phyloP scores from a whole-genome alignment of 2,888 invertebrate species.

The Beris chalybata region DNA sequence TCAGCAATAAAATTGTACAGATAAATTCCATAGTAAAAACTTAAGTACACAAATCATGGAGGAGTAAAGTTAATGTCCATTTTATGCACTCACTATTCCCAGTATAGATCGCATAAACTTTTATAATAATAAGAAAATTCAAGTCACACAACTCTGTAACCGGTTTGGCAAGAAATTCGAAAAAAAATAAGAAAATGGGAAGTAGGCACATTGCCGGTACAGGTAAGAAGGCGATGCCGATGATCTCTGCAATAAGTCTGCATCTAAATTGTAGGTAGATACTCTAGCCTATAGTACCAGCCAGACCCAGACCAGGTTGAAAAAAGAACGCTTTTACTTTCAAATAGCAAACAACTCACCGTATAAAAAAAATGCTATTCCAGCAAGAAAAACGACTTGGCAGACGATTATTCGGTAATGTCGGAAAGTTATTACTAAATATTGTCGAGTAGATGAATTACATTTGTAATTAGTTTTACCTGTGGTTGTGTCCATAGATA shows the following conservation, averaged over 20 bases:
- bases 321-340: conserved; percentile 3
- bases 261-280: no score
- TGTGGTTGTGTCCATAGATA: no score
- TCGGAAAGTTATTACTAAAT: conserved; percentile 5
- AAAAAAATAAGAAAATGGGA: conserved; percentile 10
- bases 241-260: not conserved
- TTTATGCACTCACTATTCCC: no score
- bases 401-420: not conserved
- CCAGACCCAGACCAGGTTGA: not conserved
- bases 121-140: not conserved
- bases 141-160: not conserved
- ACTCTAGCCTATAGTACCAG: no score
- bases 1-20: no score
- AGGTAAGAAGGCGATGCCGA: not conserved
- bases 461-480: no score
- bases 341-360: not conserved
- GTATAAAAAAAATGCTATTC: not conserved
- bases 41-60: no score
- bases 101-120: no score
- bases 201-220: not conserved
- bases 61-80: no score
- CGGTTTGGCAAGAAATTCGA: conserved; percentile 7
- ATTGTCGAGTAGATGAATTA: no score
- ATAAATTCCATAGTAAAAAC: no score
- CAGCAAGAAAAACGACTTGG: not conserved